Conservation (phyloP, 2,888 invertebrate species). For the Argyra leucocephala region DNA sequence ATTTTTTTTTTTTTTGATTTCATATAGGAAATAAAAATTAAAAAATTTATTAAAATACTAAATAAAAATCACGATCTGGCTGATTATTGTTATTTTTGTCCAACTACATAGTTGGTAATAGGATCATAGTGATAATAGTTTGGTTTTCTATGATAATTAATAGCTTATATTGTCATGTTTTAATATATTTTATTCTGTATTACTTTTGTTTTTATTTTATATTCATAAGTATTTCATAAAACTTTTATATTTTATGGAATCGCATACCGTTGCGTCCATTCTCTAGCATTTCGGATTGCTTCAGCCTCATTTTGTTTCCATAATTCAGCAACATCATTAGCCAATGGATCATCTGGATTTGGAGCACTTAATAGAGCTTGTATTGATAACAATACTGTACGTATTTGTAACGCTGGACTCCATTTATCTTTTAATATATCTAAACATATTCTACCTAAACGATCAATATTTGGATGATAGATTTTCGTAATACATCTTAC, state of each 20-base stretch:
- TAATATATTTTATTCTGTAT: too few species aligned
- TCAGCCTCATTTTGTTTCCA: conserved; percentile 99
- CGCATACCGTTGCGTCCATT: conserved; percentile 91
- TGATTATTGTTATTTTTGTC: too few species aligned
- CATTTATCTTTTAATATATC: conserved; percentile 98
- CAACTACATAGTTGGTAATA: too few species aligned
- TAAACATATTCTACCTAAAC: conserved; percentile 96
- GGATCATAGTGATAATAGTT: too few species aligned
- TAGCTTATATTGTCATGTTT: too few species aligned
- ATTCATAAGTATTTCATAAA: not conserved
- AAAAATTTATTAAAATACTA: too few species aligned
- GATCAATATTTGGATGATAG: conserved; percentile 99
- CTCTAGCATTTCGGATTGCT: conserved; percentile 92
- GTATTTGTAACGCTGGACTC: conserved; percentile 99
- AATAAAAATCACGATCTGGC: too few species aligned
- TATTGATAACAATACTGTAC: conserved; percentile 96
- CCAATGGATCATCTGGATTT: conserved; percentile 97
- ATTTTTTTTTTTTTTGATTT: too few species aligned
- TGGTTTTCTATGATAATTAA: too few species aligned
- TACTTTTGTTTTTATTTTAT: too few species aligned
- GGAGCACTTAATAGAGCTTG: conserved; percentile 97
- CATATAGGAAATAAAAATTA: too few species aligned
- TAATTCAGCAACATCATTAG: conserved; percentile 97
- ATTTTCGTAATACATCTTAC: conserved; percentile 99
- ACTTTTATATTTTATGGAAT: not conserved